These are phyloP conservation scores for Dolichotis patagonum DNA, from an alignment of 2,113 vertebrate genomes.

Conservation along the genomic window DNA sequence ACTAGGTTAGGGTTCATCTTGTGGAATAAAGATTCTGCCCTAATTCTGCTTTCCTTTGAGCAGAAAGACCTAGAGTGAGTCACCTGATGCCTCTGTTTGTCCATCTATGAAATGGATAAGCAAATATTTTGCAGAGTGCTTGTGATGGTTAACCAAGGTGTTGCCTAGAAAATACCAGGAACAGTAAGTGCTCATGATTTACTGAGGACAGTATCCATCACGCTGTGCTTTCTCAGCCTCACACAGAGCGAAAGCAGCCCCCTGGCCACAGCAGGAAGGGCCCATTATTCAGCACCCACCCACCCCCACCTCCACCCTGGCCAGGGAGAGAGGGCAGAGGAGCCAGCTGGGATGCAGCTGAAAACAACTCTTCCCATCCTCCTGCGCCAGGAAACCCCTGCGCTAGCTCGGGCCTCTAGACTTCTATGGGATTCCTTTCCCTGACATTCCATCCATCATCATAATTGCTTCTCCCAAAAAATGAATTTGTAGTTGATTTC, in stretches of 20 bases:
- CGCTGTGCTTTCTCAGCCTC: not conserved
- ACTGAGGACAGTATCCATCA: not conserved
- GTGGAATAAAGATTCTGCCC: not conserved
- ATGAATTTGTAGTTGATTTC: constrained; percentile 82
- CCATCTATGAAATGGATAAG: not conserved
- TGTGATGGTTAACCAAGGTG: not conserved
- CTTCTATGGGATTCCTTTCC: constrained; percentile 59
- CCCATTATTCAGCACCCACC: not conserved
- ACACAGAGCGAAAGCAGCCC: not conserved
- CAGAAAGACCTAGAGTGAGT: not conserved
- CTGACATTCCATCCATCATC: constrained; percentile 80
- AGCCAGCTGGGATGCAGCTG: not conserved
- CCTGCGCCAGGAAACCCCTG: not conserved
- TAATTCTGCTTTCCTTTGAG: not conserved
- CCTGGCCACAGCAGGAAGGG: not conserved
- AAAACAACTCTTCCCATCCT: not conserved
- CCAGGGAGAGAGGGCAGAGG: not conserved
- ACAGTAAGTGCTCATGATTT: not conserved
- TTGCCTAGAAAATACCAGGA: not conserved
- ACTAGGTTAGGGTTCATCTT: not conserved
- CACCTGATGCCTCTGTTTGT: not conserved
- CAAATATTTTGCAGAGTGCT: not conserved
- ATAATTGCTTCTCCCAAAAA: constrained; percentile 82
- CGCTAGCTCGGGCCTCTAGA: not conserved
- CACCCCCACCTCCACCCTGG: not conserved